Conservation (phyloP, 1,140 invertebrate species). For the Carposina sasakii region DNA sequence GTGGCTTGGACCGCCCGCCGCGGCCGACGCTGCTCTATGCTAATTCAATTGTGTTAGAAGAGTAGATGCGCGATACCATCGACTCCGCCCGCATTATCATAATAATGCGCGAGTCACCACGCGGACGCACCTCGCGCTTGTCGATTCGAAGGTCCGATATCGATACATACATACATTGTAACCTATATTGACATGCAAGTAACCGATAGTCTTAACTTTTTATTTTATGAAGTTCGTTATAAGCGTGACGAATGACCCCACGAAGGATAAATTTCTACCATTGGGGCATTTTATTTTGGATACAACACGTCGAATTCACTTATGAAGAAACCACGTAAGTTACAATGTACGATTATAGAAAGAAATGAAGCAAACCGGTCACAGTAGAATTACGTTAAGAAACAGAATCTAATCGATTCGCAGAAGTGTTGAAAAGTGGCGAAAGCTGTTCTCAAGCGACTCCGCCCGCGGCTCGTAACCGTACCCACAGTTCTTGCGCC, state of each 20-base stretch:
- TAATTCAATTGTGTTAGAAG: conserved; percentile 68
- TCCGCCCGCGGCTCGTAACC: conserved; percentile 42
- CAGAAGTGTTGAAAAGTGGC: conserved; percentile 65
- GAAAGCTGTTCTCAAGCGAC: conserved; percentile 58
- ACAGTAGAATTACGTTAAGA: conserved; percentile 31
- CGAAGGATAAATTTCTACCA: too few species aligned
- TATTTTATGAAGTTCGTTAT: too few species aligned
- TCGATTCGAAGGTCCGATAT: conserved; percentile 44
- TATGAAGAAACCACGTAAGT: too few species aligned
- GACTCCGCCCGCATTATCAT: conserved; percentile 65
- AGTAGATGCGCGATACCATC: conserved; percentile 59
- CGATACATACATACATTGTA: conserved; percentile 14
- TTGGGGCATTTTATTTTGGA: too few species aligned
- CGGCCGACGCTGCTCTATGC: conserved; percentile 54
- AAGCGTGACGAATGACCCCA: too few species aligned
- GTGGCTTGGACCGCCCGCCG: conserved; percentile 59
- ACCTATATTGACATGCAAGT: conserved; percentile 15
- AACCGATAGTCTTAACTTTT: too few species aligned
- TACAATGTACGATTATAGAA: too few species aligned
- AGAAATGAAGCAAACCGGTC: not conserved
- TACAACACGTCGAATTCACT: too few species aligned
- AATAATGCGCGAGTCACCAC: conserved; percentile 68
- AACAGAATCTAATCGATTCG: conserved; percentile 56
- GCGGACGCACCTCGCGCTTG: conserved; percentile 31
- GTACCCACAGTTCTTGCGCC: conserved; percentile 43